A percentile compares a stretch with the other conserved stretches of the same genome.
These are phyloP conservation scores for Timandra comae DNA, from an alignment of 2,888 invertebrate genomes.

Conservation along the genomic window DNA sequence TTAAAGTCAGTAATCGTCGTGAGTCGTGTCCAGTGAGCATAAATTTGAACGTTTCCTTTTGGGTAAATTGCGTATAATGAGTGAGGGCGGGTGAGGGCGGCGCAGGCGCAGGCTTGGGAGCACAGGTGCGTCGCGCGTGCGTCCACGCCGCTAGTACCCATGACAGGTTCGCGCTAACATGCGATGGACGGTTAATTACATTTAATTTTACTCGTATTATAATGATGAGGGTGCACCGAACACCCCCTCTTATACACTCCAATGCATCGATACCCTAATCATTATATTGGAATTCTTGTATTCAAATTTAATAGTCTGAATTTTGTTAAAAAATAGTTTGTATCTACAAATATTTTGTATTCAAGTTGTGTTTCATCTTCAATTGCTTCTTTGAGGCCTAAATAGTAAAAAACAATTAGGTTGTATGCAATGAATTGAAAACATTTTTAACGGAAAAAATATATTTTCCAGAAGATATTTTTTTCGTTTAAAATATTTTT, in stretches of 20 bases:
- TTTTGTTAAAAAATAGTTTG: too few species aligned
- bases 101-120: constrained; percentile 25
- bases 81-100: constrained; percentile 50
- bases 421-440: too few species aligned
- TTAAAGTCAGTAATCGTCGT: constrained; percentile 50
- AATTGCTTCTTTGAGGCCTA: too few species aligned
- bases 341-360: too few species aligned
- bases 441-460: too few species aligned
- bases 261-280: constrained; percentile 25
- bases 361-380: too few species aligned
- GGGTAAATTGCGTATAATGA: constrained; percentile 65
- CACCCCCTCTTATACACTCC: constrained; percentile 27
- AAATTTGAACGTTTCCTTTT: constrained; percentile 59
- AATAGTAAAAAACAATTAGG: too few species aligned
- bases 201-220: constrained; percentile 44
- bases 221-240: constrained; percentile 26
- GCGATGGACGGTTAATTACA: constrained; percentile 43
- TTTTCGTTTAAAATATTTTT: too few species aligned
- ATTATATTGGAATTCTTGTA: not conserved
- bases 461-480: too few species aligned
- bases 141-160: constrained; percentile 6
- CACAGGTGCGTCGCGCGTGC: constrained; percentile 65
- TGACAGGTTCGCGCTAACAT: constrained; percentile 23
- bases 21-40: constrained; percentile 55
- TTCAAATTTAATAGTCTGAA: too few species aligned